Base-by-base conservation (phyloP, 2,888 invertebrate species). In the Liopterus haemorrhoidalis region DNA sequence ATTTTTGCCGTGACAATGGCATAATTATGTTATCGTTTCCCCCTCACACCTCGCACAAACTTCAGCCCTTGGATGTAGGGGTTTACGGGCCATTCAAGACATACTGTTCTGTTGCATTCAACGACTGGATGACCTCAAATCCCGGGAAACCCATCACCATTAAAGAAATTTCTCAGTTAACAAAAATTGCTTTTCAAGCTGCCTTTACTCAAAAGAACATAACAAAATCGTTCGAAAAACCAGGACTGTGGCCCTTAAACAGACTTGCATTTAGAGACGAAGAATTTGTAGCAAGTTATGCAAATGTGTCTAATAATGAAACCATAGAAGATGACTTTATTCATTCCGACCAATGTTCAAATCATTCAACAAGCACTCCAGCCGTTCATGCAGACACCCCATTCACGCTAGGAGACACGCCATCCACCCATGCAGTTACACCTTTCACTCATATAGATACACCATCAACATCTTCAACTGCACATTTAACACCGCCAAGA, bases 1-100 rank as follows among this genome's bases (percentile, higher is more conserved):
- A 58, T 46, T 54, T 54, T 56, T 57, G 58, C 24, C 58, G 57
- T 49, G 57, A 59, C 32, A 58, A 61, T 53, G 63, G 63, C 4
- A 56, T 67, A 31, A 49, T 61, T 16, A 38, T 63, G 41, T 43
- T 63, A 11, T 57, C 61, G 9, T 58, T 66, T 44, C 60, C 63
- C 16, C 62, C 61, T 5, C 61, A 64, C 37, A 58, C 57, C 43
- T 50, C 53, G 25, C 61, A 64, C 48, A 54, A 54, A 39, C 41
- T 62, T 9, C 62, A 64, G 49, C 61, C 61, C 16, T 39, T 61
- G 14, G 58, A 57, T 43, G 44, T 48, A 9, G 36, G 53, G 18
- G 56, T 63, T 4, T 59, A 50, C 51, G 54, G 55, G 8, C 56
- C 61, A 18, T 59, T 61, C 36, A 62, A 62, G 44, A 49, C 51